Percentiles rank a stretch among this genome's conserved stretches.
Evolutionary conservation across 2,797 vertebrate species (phyloP).

Genomic region (Leptoclinus maculatus): DNA sequence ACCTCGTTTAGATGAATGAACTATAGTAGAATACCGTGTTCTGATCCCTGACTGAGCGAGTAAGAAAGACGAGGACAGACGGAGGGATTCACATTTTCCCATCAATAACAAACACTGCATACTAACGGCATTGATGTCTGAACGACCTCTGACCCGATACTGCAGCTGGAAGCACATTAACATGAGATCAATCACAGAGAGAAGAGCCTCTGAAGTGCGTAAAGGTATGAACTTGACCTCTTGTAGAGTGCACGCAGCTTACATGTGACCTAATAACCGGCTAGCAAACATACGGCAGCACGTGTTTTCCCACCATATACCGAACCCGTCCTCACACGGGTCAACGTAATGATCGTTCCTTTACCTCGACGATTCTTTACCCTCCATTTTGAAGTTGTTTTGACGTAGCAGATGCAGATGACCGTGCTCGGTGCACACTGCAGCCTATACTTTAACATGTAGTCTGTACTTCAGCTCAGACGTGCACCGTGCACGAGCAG

Average conservation of each 20-base stretch:
- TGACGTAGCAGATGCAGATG: not conserved
- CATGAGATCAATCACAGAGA: constrained; percentile 18
- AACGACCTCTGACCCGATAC: constrained; percentile 40
- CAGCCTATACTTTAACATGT: constrained; percentile 48
- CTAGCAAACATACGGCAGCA: constrained; percentile 37
- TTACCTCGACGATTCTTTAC: not conserved
- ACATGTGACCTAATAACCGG: constrained; percentile 19
- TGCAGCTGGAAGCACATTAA: constrained; percentile 38
- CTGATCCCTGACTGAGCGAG: not conserved
- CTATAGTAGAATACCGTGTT: no score
- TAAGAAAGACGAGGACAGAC: not conserved
- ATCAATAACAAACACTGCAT: constrained; percentile 31
- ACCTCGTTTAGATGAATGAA: no score
- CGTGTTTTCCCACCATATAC: constrained; percentile 34
- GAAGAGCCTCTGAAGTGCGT: not conserved
- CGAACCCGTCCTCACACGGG: not conserved
- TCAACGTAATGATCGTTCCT: not conserved
- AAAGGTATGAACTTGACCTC: constrained; percentile 42
- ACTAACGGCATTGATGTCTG: constrained; percentile 6
- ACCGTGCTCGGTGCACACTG: constrained; percentile 10
- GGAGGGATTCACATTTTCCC: not conserved
- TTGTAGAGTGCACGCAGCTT: constrained; percentile 31
- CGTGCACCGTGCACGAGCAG: constrained; percentile 9
- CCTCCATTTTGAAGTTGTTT: constrained; percentile 23
- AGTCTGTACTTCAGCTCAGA: constrained; percentile 36